Evolutionary conservation across 2,888 invertebrate species (phyloP), one percentile per base, ranked within the genome.

Genomic region (Athetis lepigone): DNA sequence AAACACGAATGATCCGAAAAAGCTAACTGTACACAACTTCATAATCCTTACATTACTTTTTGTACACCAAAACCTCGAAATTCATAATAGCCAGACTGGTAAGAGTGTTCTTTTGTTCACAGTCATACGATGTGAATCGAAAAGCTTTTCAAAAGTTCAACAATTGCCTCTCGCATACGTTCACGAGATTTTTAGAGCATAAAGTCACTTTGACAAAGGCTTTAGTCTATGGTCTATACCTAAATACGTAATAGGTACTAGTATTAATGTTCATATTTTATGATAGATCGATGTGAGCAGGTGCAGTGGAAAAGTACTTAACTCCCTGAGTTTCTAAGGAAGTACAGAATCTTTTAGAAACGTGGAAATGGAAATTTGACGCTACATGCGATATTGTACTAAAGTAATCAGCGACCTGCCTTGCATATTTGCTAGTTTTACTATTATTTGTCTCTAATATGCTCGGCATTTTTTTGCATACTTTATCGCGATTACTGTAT

Each of bases 171-270:
- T 50, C 50, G 49, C 58, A 39, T 45, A 66, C 37, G 37, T 45
- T 56, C 21, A 66, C 18, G 19, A 50, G 33, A 45, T 66, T 66
- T 65, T 65, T 66, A 45, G 45, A 46, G 66, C 39, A 39, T 50
- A 65, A 39, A 57, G 56, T 33, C 23, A 36, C 49, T 43, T 43
- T 58, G 43, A 45, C 16, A 64, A 64, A 40, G 46, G n/a, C 29
- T 37, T 56, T 16, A 27, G 25, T 37, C 9, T 59, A n/a, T n/a
- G n/a, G n/a, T 21, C 9, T 42, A 1, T 21, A 51, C 33, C 11
- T 29, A 11, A 18, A n/a, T 55, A 46, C 13, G 5, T 11, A 2
- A 29, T 21, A 23, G 21, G 16, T 43, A 49, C 25, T 19, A 16
- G 50, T 25, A 45, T 19, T 55, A 59, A 47, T 59, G 27, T 36